Percentiles rank a stretch among this genome's conserved stretches.
These are phyloP conservation scores for Elysia crispata DNA, from an alignment of 2,888 invertebrate species.

Conservation along the genomic window DNA sequence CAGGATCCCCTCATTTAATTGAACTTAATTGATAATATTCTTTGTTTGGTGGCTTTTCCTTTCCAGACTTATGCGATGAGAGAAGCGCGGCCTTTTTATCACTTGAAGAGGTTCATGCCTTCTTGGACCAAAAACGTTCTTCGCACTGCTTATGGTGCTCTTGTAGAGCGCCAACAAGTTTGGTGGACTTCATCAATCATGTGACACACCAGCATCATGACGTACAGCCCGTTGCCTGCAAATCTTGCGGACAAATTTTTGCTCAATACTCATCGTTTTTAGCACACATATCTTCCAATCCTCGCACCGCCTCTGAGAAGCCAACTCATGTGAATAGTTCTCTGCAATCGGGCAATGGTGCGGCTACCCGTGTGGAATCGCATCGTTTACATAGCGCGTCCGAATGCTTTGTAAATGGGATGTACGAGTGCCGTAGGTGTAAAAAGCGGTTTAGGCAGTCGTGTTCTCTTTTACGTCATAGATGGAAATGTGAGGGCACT, in stretches of 20 bases:
- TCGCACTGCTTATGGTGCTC: not conserved
- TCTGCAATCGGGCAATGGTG: no score
- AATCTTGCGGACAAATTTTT: not conserved
- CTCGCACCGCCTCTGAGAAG: no score
- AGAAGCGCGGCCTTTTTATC: not conserved
- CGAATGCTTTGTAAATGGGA: not conserved
- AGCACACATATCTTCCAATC: constrained; percentile 5
- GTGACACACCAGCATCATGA: not conserved
- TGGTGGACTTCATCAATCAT: not conserved
- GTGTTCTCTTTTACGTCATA: constrained; percentile 44
- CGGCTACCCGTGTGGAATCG: no score
- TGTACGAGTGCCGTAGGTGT: constrained; percentile 34
- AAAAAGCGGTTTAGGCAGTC: constrained; percentile 37
- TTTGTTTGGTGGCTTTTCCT: no score
- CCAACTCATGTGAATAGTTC: no score
- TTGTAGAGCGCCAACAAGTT: not conserved
- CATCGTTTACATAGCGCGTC: no score
- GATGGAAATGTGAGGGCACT: constrained; percentile 50
- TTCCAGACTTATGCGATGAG: not conserved
- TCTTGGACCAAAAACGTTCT: not conserved
- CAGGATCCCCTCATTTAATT: no score
- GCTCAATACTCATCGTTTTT: not conserved
- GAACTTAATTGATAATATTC: no score
- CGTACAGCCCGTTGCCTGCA: constrained; percentile 3
- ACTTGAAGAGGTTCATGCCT: not conserved